These are phyloP conservation scores for Felis catus DNA, from an alignment of 2,113 vertebrate species.

Conservation along the genomic window DNA sequence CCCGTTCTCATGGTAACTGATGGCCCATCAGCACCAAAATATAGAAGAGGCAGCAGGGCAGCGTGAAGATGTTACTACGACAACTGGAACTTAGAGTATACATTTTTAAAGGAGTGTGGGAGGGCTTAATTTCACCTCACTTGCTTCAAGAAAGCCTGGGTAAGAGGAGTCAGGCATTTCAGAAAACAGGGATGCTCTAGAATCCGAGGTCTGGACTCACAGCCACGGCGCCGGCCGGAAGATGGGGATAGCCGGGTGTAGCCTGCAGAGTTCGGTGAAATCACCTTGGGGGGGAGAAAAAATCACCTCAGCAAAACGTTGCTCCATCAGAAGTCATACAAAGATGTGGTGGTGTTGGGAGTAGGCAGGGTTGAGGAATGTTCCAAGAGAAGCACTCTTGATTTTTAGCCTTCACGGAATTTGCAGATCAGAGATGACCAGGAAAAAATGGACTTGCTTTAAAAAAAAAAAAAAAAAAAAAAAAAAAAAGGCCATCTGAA, in stretches of 20 bases:
- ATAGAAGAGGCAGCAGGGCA: constrained; percentile 27
- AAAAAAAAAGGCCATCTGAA: neutral
- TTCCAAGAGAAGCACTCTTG: neutral
- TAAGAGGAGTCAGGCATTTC: constrained; percentile 14
- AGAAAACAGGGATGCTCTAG: neutral
- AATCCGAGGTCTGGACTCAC: neutral
- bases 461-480: neutral
- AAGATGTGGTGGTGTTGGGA: neutral
- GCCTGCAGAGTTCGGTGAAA: neutral
- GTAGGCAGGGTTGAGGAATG: neutral
- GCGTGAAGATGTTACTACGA: constrained; percentile 60
- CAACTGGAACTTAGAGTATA: constrained; percentile 55
- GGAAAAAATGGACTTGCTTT: neutral
- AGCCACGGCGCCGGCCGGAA: neutral
- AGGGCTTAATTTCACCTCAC: constrained; percentile 53
- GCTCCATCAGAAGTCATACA: neutral
- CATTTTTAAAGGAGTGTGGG: constrained; percentile 58
- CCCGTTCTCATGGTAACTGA: constrained; percentile 76
- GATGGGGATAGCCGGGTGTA: neutral
- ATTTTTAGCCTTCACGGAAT: neutral
- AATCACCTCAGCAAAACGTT: neutral
- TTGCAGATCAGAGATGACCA: neutral
- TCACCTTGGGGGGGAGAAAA: neutral
- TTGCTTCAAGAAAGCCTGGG: constrained; percentile 31
- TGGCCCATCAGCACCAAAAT: constrained; percentile 39